Base-by-base conservation (phyloP, 2,113 vertebrate genomes). In the Amphiprion percula region DNA sequence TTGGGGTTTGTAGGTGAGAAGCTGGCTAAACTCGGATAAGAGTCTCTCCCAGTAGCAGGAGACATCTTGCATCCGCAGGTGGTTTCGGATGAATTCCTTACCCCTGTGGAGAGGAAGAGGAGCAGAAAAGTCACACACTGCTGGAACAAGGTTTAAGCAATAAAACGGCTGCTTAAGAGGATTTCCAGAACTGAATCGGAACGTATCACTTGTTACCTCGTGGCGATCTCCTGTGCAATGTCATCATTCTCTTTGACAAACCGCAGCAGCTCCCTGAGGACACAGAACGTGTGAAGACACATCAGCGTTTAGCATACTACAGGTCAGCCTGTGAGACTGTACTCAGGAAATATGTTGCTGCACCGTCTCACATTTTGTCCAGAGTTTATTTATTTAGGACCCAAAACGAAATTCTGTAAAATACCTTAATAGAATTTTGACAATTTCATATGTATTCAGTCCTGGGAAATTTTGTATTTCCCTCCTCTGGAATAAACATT, bases 31-130 rank as follows among this genome's bases (percentile, higher is more conserved):
- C 53, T 96, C 94, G 1, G 92, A 95, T 67, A 99, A 94, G 56
- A 99, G 96, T 63, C 80, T 93, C 87, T 97, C 93, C 98, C 98
- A 99, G 93, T 99, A 99, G 90, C 96, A 98, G 72, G 95, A 96
- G 65, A 99, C 67, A 1, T 99, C 97, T 58, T 96, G 93, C 97
- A 99, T 98, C 23, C 74, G 91, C 85, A 99, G 94, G 84, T 99
- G 95, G 65, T 96, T 86, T 1, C 92, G 87, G 87, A 99, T 97
- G 90, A 99, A 99, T 15, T 91, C 93, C 82, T 89, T 94, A 62
- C 98, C 98, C 89, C 98, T 99, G 88, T 55, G 85, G 41, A 90
- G 23, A 91, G 63, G 80, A 11, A 64, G 5, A 21, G 26, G 75
- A 81, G 52, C 28, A 70, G 33, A 71, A 5, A 30, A 58, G 44